A percentile compares a stretch with the other conserved stretches of the same genome.
Conservation (phyloP, 1,140 invertebrate species). For the Drosophila nigromelanica region DNA sequence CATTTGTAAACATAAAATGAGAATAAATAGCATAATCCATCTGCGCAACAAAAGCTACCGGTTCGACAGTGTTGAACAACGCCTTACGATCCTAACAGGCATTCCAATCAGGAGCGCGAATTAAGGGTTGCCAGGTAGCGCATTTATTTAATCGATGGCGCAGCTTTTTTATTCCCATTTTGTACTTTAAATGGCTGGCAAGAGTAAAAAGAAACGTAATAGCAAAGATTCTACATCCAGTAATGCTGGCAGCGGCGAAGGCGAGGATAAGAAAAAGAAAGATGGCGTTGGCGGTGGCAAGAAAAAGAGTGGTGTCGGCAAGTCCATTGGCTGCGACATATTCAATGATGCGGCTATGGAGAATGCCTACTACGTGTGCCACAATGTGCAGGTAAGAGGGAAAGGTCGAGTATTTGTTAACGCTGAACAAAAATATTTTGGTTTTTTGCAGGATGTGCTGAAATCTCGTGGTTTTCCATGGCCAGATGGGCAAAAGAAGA, state of each 20-base stretch:
- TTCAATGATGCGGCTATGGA: conserved; percentile 94
- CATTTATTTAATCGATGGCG: conserved; percentile 30
- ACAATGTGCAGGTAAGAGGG: conserved; percentile 90
- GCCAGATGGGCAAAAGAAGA: conserved; percentile 92
- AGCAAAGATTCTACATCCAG: conserved; percentile 85
- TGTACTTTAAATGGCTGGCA: conserved; percentile 79
- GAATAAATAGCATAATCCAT: conserved; percentile 16
- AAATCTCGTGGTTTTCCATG: conserved; percentile 92
- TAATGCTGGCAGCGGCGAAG: conserved; percentile 80
- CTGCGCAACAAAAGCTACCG: conserved; percentile 4
- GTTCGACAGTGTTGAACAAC: not conserved
- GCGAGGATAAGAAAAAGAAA: conserved; percentile 84
- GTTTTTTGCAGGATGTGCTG: conserved; percentile 73
- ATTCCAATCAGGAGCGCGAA: conserved; percentile 2
- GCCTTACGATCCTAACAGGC: not conserved
- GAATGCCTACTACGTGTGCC: conserved; percentile 94
- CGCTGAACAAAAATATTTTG: not conserved
- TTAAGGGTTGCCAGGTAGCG: conserved; percentile 24
- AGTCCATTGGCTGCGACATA: conserved; percentile 90
- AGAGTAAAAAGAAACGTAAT: conserved; percentile 85
- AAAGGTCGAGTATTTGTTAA: no score
- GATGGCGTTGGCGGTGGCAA: conserved; percentile 73
- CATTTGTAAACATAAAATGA: conserved; percentile 15
- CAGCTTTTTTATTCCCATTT: not conserved
- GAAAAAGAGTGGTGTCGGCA: conserved; percentile 87